Conservation (phyloP, 1,140 invertebrate genomes). For the Geopemphigus sp. region DNA sequence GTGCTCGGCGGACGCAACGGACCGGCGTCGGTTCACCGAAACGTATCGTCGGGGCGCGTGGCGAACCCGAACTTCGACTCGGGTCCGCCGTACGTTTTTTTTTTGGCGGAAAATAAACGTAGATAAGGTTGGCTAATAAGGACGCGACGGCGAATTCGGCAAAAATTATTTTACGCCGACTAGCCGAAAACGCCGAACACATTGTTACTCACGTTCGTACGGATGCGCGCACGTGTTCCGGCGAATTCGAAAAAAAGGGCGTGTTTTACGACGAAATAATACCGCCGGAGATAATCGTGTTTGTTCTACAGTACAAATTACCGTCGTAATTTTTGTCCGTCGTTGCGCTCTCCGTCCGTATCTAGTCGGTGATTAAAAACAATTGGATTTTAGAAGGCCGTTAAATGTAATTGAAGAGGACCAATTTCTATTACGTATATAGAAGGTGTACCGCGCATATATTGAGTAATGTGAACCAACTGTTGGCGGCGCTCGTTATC, state of each 20-base stretch:
- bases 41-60: no score
- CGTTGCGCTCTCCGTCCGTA: neutral
- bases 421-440: neutral
- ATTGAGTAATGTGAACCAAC: conserved; percentile 1
- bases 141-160: no score
- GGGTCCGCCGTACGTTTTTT: no score
- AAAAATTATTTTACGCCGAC: no score
- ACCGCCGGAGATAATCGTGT: conserved; percentile 6
- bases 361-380: conserved; percentile 25
- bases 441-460: neutral
- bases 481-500: conserved; percentile 17
- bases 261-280: neutral
- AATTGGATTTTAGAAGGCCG: conserved; percentile 28
- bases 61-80: no score
- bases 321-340: neutral
- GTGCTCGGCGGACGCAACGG: no score
- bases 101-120: no score
- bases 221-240: neutral
- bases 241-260: neutral
- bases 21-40: no score
- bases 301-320: conserved; percentile 23
- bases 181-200: neutral
- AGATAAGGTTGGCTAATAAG: no score
- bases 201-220: neutral
- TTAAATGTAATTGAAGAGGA: conserved; percentile 8